These are phyloP conservation scores for Anodontia alba DNA, from an alignment of 2,888 invertebrate species.

Conservation along the genomic window DNA sequence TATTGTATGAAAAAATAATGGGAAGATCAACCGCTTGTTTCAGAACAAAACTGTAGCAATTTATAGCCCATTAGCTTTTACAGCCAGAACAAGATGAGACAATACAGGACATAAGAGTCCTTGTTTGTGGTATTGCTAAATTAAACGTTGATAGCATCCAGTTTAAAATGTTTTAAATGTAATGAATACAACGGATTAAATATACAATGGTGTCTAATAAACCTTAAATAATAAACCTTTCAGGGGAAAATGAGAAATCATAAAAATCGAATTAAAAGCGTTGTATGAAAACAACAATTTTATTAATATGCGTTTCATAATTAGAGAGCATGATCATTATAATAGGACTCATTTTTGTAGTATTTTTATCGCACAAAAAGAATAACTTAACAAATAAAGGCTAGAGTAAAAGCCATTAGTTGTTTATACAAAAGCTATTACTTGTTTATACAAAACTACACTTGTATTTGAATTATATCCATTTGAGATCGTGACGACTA, in stretches of 20 bases:
- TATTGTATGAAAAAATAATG: constrained; percentile 2
- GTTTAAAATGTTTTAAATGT: constrained; percentile 2
- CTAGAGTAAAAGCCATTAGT: constrained; percentile 15
- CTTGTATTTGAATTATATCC: constrained; percentile 58
- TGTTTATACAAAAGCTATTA: constrained; percentile 51
- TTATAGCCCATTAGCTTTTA: constrained; percentile 17
- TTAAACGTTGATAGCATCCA: neutral
- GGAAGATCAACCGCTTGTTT: neutral
- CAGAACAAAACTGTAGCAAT: neutral
- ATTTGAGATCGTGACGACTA: constrained; percentile 29
- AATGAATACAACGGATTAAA: neutral
- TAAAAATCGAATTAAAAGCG: constrained; percentile 2
- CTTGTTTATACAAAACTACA: constrained; percentile 64
- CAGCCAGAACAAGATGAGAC: neutral
- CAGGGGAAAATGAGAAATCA: constrained; percentile 4
- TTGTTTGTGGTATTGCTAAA: neutral
- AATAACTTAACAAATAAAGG: constrained; percentile 39
- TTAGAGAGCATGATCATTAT: constrained; percentile 47
- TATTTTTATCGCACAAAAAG: constrained; percentile 48
- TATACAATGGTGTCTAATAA: constrained; percentile 13
- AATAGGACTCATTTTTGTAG: constrained; percentile 37
- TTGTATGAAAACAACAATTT: constrained; percentile 1
- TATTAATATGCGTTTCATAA: constrained; percentile 31
- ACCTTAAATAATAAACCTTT: constrained; percentile 19
- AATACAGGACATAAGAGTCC: neutral